phyloP scores from a whole-genome alignment of 1,140 invertebrate genomes.

The Drosophila trapezifrons region DNA sequence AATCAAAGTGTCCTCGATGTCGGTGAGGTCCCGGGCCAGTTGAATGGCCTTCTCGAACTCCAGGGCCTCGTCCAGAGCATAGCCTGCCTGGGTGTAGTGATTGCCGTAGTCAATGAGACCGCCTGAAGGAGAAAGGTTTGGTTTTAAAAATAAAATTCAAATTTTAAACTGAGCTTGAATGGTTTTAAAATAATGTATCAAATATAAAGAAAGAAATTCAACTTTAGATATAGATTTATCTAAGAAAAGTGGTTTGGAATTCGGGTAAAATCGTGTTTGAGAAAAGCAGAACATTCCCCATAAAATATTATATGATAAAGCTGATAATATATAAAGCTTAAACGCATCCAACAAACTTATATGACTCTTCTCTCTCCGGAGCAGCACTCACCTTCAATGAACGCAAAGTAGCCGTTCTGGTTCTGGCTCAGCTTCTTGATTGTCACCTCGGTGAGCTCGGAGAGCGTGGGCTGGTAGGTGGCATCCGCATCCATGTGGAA shows the following conservation, averaged over 20 bases:
- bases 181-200: too few relatives aligned
- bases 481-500: slow-evolving; percentile 86
- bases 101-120: slow-evolving; percentile 91
- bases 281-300: background rate
- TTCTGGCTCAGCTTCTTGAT: slow-evolving; percentile 89
- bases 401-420: slow-evolving; percentile 87
- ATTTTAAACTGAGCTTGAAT: too few relatives aligned
- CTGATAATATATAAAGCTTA: too few relatives aligned
- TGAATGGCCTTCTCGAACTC: slow-evolving; percentile 88
- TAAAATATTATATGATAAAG: too few relatives aligned
- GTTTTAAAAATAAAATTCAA: too few relatives aligned
- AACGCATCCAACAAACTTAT: too few relatives aligned
- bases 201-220: too few relatives aligned
- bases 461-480: slow-evolving; percentile 88
- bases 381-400: slow-evolving; percentile 85
- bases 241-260: background rate
- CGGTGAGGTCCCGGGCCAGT: slow-evolving; percentile 86
- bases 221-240: too few relatives aligned
- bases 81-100: slow-evolving; percentile 87
- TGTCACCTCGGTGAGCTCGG: slow-evolving; percentile 90
- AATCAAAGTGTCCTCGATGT: slow-evolving; percentile 87
- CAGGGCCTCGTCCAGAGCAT: slow-evolving; percentile 89
- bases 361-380: background rate
- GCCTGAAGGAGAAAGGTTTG: slow-evolving; percentile 1
- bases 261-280: too few relatives aligned